These are phyloP conservation scores for Synanthedon tipuliformis DNA, from an alignment of 2,888 invertebrate genomes.

Conservation along the genomic window DNA sequence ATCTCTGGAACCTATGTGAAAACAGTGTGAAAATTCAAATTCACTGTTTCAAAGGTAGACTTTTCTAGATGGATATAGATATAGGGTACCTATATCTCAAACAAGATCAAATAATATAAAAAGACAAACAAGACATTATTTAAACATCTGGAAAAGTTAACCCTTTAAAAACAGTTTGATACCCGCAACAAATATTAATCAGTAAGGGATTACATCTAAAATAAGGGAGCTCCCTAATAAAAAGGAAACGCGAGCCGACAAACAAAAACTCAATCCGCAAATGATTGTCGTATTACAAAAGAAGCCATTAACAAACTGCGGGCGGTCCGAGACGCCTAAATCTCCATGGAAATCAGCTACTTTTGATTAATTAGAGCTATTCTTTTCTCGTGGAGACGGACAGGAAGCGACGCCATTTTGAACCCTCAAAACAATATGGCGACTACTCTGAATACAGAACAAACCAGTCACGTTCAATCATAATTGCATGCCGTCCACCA, in stretches of 20 bases:
- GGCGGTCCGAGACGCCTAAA: slow-evolving; percentile 38
- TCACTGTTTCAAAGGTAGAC: too few relatives aligned
- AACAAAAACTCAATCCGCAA: slow-evolving; percentile 53
- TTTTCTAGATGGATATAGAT: too few relatives aligned
- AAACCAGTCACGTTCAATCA: too few relatives aligned
- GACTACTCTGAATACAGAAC: slow-evolving; percentile 3
- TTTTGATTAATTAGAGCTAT: slow-evolving; percentile 68
- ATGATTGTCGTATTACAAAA: slow-evolving; percentile 47
- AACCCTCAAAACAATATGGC: slow-evolving; percentile 57
- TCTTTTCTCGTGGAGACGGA: slow-evolving; percentile 51
- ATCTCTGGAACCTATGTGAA: too few relatives aligned
- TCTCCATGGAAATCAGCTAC: slow-evolving; percentile 66
- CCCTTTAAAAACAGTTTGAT: neutral
- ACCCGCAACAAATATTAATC: slow-evolving; percentile 36
- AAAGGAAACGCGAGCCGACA: slow-evolving; percentile 31
- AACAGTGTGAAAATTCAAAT: too few relatives aligned
- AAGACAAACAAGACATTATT: neutral
- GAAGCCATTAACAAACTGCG: slow-evolving; percentile 52
- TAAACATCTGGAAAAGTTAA: neutral
- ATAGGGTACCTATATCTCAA: too few relatives aligned
- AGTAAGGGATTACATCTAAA: slow-evolving; percentile 33
- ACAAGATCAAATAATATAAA: too few relatives aligned
- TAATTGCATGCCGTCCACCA: neutral
- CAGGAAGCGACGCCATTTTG: slow-evolving; percentile 46
- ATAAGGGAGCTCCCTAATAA: slow-evolving; percentile 32